Base-by-base conservation (phyloP, 30 jellyfish, hydroid and myxozoan species). In the Sanderia malayensis region DNA sequence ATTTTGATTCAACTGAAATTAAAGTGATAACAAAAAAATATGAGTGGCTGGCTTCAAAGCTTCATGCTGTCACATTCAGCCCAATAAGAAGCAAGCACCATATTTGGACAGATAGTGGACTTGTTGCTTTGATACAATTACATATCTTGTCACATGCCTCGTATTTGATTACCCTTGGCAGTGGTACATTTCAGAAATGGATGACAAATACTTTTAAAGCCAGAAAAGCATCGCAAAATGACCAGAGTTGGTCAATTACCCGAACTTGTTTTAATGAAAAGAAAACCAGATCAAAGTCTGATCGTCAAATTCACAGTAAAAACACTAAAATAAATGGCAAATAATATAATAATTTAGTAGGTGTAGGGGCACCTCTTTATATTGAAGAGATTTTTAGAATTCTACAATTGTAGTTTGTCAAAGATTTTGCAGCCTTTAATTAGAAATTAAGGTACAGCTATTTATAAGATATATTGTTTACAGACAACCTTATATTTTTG, bases 131-230 rank as follows among this genome's bases (percentile, higher is more conserved):
- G 17, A 71, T 87, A 10, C 88, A 93, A 47, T 37, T 83, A 52
- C 76, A 86, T 41, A 74, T 93, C 27, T 76, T 93, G 3, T 79
- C 99, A 18, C 93, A 69, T 44, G 89, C 99, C 22, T 46, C 47
- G 31, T 53, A 67, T 44, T 81, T 93, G 31, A 76, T 93, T 49
- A 93, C 99, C 6, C 71, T 93, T 13, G 99, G 99, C 22, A 95
- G 92, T 1, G 99, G 99, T 1, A 93, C 96, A 17, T 93, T 78
- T 76, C 99, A 93, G 70, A 78, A 84, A 41, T 93, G 99, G 99
- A 46, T 93, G 18, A 88, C 85, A 1, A 88, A 73, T 31, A 75
- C 76, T 28, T 85, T 85, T 61, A 93, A 81, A 53, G 70, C 57
- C 19, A 63, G 86, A 41, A 77, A 71, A 70, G 55, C 69, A 25